Base-by-base conservation (phyloP, 2,113 vertebrate genomes). In the Cettia cetti region DNA sequence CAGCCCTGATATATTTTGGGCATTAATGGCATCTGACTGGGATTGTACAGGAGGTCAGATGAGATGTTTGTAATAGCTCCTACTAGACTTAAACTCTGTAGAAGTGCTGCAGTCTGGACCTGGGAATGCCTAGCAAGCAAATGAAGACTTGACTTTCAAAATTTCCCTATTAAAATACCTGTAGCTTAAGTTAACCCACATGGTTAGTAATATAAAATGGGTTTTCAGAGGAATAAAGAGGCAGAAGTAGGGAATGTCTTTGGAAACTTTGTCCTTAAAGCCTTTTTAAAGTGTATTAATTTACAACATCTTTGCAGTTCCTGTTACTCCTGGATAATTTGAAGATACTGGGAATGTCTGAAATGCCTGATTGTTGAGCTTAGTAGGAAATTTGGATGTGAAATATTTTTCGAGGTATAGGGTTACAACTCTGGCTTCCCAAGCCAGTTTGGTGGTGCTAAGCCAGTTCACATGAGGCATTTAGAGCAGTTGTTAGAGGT, bases 381-480 rank as follows among this genome's bases (percentile, higher is more conserved):
- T 72, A 74, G 59, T 52, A 60, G 2, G 10, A 83, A 94, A 92
- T 86, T 68, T 83, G 89, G 66, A 56, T 69, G 75, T 27, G 82
- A 88, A 74, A 28, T 93, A 50, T 69, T 88, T 93, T 91, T 92
- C 56, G 50, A 20, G 68, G 64, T 45, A 3, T 66, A 93, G 64
- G 23, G 52, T 93, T 95, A 63, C 94, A 93, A 27, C 82, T 74
- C 86, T 86, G 82, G 44, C 86, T 94, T 75, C 60, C 61, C 80
- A 33, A 39, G 68, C 42, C 79, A 66, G 69, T 39, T 54, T 1
- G 19, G 78, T 75, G 70, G 77, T 94, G 95, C 92, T 92, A 44
- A 71, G 82, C 81, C 84, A 60, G 79, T 59, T 94, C 76, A 60
- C 50, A 11, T 45, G 52, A 78, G 71, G 90, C 90, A 75, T 77